Conservation (phyloP, 2,888 invertebrate species). For the Netelia inedita region DNA sequence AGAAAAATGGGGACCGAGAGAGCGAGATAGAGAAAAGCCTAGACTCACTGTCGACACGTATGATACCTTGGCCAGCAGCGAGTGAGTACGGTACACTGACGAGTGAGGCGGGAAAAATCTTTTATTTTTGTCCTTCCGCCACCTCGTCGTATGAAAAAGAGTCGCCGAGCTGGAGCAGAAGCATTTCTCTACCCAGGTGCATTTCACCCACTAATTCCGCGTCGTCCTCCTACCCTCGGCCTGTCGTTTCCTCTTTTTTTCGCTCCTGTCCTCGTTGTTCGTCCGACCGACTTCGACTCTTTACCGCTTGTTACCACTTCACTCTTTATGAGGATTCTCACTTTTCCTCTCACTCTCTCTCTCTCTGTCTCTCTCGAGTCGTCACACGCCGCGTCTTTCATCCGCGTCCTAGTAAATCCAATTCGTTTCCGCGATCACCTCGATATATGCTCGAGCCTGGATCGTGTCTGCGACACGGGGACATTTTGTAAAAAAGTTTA, state of each 20-base stretch:
- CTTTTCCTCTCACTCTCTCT: background rate
- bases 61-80: conserved; percentile 19
- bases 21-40: conserved; percentile 35
- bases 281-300: background rate
- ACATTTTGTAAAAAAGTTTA: background rate
- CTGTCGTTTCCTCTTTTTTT: conserved; percentile 5
- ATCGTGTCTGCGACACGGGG: background rate
- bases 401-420: background rate
- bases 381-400: background rate
- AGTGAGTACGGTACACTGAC: conserved; percentile 1
- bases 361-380: background rate
- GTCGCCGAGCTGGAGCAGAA: conserved; percentile 30
- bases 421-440: background rate
- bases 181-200: conserved; percentile 36
- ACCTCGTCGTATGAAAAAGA: background rate
- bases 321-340: conserved; percentile 3
- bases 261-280: background rate
- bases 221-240: conserved; percentile 18
- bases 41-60: conserved; percentile 11
- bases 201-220: conserved; percentile 47
- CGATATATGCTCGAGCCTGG: background rate
- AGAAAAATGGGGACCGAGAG: background rate
- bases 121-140: conserved; percentile 12
- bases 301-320: background rate
- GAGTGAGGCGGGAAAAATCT: conserved; percentile 19